Percentiles rank a stretch among this genome's conserved stretches.
Conservation (phyloP, 2,797 vertebrate species). For the Jordanella pulchra region DNA sequence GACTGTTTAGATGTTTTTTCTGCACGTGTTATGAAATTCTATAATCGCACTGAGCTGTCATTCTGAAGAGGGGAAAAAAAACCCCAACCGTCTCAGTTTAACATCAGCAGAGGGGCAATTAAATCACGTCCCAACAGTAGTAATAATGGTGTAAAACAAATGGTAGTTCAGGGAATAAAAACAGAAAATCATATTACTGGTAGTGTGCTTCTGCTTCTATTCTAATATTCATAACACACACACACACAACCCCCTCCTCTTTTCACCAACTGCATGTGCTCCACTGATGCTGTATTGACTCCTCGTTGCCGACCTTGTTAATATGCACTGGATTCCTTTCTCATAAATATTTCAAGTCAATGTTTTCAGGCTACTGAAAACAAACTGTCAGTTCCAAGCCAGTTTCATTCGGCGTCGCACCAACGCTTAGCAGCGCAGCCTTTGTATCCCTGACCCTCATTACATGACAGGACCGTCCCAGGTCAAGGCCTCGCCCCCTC, state of each 20-base stretch:
- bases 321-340: constrained; percentile 76
- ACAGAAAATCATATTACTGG: constrained; percentile 17
- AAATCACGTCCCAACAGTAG: constrained; percentile 43
- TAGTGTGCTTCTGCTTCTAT: constrained; percentile 45
- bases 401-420: constrained; percentile 57
- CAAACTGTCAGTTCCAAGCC: constrained; percentile 75
- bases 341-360: constrained; percentile 81
- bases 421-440: constrained; percentile 54
- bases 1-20: constrained; percentile 27
- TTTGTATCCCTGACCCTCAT: constrained; percentile 69
- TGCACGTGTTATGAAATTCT: constrained; percentile 27
- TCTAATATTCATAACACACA: constrained; percentile 53
- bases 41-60: constrained; percentile 14
- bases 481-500: constrained; percentile 58
- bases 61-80: constrained; percentile 6
- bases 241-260: constrained; percentile 20
- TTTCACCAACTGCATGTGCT: constrained; percentile 46
- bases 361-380: constrained; percentile 78
- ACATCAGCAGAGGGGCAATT: constrained; percentile 26
- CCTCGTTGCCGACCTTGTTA: constrained; percentile 73
- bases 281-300: constrained; percentile 69
- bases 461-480: constrained; percentile 70
- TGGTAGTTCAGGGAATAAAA: constrained; percentile 45
- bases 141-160: constrained; percentile 49
- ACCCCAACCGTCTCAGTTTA: constrained; percentile 5